Percentiles rank a stretch among this genome's conserved stretches.
Conservation (phyloP, 1,140 invertebrate species). For the Neotoxoptera formosana region DNA sequence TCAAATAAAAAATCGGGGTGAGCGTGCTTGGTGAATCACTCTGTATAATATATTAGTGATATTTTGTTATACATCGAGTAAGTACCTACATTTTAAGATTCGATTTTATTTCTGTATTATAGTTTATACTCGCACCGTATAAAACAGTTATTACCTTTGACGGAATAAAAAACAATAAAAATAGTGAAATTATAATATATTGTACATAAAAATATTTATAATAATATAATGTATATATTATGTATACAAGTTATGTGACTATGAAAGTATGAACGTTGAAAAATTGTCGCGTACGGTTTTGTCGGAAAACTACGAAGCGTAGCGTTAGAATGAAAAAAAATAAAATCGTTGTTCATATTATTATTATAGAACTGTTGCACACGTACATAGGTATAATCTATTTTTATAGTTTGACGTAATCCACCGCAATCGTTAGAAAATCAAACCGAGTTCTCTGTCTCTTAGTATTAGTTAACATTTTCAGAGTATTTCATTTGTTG, state of each 20-base stretch:
- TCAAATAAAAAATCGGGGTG: not conserved
- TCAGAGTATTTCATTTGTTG: not conserved
- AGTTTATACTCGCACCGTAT: not conserved
- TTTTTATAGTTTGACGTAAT: constrained; percentile 1
- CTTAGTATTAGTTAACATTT: not conserved
- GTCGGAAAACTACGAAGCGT: not conserved
- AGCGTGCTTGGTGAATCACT: not conserved
- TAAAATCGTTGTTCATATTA: constrained; percentile 1
- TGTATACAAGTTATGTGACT: not conserved
- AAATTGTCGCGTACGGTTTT: not conserved
- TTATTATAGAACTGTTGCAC: not conserved
- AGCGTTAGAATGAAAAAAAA: not conserved
- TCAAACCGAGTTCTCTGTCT: not conserved
- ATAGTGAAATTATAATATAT: no score
- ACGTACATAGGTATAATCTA: constrained; percentile 7
- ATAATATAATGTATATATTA: not conserved
- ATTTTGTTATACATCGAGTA: not conserved
- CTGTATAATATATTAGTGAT: not conserved
- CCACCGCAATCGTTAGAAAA: not conserved
- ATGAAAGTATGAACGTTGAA: not conserved
- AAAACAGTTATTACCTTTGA: not conserved
- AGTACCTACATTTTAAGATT: not conserved
- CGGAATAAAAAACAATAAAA: no score
- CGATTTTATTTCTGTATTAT: not conserved
- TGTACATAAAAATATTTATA: not conserved